Evolutionary conservation across 2,113 vertebrate genomes (phyloP), one percentile per base, ranked within the genome.

Genomic region (Choloepus hoffmanni): DNA sequence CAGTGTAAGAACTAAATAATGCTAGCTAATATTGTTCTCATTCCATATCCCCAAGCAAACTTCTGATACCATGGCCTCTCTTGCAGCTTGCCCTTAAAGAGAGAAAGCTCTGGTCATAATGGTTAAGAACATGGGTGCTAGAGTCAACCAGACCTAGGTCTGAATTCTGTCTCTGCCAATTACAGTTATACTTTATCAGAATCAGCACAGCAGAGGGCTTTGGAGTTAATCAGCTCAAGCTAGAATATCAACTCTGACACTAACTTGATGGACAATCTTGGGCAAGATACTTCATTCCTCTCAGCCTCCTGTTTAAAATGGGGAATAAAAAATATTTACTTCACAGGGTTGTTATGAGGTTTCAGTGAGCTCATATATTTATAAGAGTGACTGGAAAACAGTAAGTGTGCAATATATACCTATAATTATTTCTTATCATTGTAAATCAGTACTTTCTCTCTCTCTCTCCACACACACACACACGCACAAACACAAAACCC

Each of bases 1-100:
- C 15, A 62, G 36, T 78, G 6, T 85, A 89, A 63, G 33, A 90
- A 92, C 48, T 92, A 74, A 97, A 33, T 60, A 95, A 72, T 40
- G 28, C 16, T 79, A 94, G 55, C 43, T 89, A 91, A 73, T 48
- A 63, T 62, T 89, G 53, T 53, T 82, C 70, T 85, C 58, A 86
- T 79, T 94, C 72, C 55, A 92, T 14, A 72, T 18, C 19, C n/a
- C 30, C 63, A 92, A 62, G 55, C 30, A 92, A 94, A 90, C 53
- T 84, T 94, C 53, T 72, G 50, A 70, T 81, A 88, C 19, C 7
- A 24, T 43, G 43, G 43, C 36, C 65, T 78, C 12, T 45, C 70
- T 48, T 65, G 36, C 21, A 87, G 40, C 67, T 91, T 91, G 14
- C 43, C 55, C 18, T 70, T 68, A 74, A 26, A 95, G 19, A 93